Evolutionary conservation across 2,797 vertebrate genomes (phyloP).

Genomic region (Dallia pectoralis): DNA sequence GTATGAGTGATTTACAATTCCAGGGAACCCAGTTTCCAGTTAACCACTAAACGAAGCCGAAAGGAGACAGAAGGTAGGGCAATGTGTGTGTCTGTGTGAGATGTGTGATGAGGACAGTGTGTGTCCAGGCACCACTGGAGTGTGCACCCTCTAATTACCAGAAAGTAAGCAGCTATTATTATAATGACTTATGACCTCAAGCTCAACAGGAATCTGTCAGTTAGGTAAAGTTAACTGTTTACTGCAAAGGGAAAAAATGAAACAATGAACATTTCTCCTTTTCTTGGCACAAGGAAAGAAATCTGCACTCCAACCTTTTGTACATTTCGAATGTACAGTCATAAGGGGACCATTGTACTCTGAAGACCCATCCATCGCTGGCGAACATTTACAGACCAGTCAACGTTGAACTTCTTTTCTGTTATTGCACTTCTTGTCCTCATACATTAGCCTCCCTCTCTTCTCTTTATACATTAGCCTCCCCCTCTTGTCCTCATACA

Average conservation of each 20-base stretch:
- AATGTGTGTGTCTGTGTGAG: neutral
- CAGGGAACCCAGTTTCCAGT: neutral
- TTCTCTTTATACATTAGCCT: neutral
- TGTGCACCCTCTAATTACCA: slow-evolving; percentile 26
- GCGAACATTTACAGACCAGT: neutral
- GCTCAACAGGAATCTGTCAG: neutral
- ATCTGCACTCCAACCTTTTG: neutral
- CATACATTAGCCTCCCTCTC: neutral
- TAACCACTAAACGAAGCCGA: neutral
- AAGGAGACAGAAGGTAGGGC: neutral
- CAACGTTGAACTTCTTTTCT: neutral
- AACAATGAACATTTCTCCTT: neutral
- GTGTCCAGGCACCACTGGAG: neutral
- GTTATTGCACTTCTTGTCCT: neutral
- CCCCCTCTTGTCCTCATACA: neutral
- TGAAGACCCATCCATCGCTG: neutral
- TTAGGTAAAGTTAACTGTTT: slow-evolving; percentile 41
- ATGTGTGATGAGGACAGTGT: neutral
- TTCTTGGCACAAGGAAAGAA: neutral
- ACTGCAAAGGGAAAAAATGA: slow-evolving; percentile 2
- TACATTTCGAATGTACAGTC: neutral
- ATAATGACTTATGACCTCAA: slow-evolving; percentile 21
- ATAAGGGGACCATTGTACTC: too few species aligned
- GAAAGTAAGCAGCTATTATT: slow-evolving; percentile 31
- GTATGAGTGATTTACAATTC: slow-evolving; percentile 34